Base-by-base conservation (phyloP, 2,888 invertebrate genomes). In the Magallana nippona region DNA sequence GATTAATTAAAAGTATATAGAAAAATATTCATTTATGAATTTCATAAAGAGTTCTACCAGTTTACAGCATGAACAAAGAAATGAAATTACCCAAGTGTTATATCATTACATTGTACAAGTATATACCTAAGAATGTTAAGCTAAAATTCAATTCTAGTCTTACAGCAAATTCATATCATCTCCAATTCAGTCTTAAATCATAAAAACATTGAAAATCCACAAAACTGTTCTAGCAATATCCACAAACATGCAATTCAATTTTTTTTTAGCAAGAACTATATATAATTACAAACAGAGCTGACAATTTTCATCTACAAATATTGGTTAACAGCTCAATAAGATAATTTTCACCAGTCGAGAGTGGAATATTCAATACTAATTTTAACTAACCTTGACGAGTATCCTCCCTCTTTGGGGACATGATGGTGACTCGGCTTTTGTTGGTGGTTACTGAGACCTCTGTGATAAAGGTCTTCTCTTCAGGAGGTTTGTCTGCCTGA, bases 401-500 rank as follows among this genome's bases (percentile, higher is more conserved):
- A 57, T 84, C 84, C 56, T 86, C 85, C 82, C 86, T 84, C 32
- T 85, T 85, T 63, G 89, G 89, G 57, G 87, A 86, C 60, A 87
- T 85, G 58, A 89, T 89, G 17, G 89, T 89, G 3, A 89, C 89
- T 71, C 87, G 58, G 44, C 81, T 81, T 82, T 86, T 86, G 27
- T 82, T 82, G 13, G 84, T 89, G 55, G 82, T 86, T 32, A 86
- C 82, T 10, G 88, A 88, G 1, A 88, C 85, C 57, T 91, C 90
- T 32, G 90, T 91, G 56, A 90, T 86, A 78, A 89, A 90, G 17
- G 87, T 86, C 71, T 83, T 83, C 57, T 86, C 82, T 56, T 85
- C 71, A 2, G 71, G 71, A 15, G 11, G 13, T 10, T 71, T 71
- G 1, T 71, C 71, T 78, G 19, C 58, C 56, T 78, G 44, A 63